Base-by-base conservation (phyloP, 2,888 invertebrate species). In the Amiota mariae region DNA sequence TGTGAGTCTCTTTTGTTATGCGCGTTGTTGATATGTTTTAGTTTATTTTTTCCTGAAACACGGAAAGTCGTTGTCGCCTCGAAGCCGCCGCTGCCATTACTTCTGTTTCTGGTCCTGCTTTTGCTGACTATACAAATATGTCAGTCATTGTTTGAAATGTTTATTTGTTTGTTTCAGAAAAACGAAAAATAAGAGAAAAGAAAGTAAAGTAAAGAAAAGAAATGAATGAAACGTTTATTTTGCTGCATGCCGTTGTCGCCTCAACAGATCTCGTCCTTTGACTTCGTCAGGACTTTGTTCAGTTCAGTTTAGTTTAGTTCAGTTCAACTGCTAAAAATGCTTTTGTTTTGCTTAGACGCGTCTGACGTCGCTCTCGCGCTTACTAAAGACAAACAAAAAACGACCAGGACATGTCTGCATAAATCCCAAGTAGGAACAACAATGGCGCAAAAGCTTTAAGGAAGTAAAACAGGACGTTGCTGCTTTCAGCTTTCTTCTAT, bases 311-410 rank as follows among this genome's bases (percentile, higher is more conserved):
- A 51, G 54, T 51, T 51, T n/a, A 1, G 51, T 51, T 51, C 54
- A 51, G 54, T 51, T 51, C 13, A 51, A n/a, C 54, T 51, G 12
- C 12, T 12, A 12, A n/a, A 12, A 51, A n/a, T n/a, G 66, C 84
- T 79, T 84, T 83, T 84, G 82, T 84, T 83, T 83, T 81, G 81
- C 84, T 84, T 84, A 76, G 63, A 20, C 24, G 46, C 13, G 48
- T 48, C 61, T 71, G 51, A 1, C 51, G 24, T 24, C 24, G 24
- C 24, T 51, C 51, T 51, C 6, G 54, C 36, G 36, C 36, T 36
- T 36, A 36, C 36, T 11, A 67, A 20, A 64, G 10, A 18, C 54
- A 54, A 54, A 54, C 13, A 54, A 54, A 54, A 54, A 59, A 12
- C 11, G 36, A 4, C 54, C 13, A n/a, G 12, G 54, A n/a, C 11